Percentiles rank a stretch among this genome's conserved stretches.
Evolutionary conservation across 2,113 vertebrate genomes (phyloP).

Genomic region (Aviceda subcristata): DNA sequence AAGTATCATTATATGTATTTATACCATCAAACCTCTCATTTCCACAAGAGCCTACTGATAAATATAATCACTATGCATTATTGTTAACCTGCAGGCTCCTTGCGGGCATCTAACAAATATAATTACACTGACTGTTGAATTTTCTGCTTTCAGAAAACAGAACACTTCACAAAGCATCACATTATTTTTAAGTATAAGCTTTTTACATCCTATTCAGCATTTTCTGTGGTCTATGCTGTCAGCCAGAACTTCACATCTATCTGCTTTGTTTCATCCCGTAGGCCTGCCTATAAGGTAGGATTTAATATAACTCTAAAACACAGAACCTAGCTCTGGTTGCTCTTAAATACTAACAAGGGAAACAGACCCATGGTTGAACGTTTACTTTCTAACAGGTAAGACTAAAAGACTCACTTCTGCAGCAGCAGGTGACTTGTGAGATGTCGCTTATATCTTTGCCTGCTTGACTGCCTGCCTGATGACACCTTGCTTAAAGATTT

Average conservation of each 20-base stretch:
- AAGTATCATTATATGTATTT: background rate
- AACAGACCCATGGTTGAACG: background rate
- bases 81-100: background rate
- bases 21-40: background rate
- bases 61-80: background rate
- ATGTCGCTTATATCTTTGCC: background rate
- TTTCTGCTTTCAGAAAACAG: conserved; percentile 27
- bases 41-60: background rate
- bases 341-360: background rate
- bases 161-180: background rate
- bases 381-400: background rate
- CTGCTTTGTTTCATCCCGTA: background rate
- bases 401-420: background rate
- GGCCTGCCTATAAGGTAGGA: background rate
- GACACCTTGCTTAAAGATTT: background rate
- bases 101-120: background rate
- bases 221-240: background rate
- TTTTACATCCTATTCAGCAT: background rate
- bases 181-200: background rate
- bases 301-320: fast-evolving
- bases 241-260: background rate
- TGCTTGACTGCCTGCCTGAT: background rate
- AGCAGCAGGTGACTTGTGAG: background rate
- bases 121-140: background rate
- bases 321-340: background rate